Conservation (phyloP, 2,888 invertebrate genomes). For the Anthoptus insignis region DNA sequence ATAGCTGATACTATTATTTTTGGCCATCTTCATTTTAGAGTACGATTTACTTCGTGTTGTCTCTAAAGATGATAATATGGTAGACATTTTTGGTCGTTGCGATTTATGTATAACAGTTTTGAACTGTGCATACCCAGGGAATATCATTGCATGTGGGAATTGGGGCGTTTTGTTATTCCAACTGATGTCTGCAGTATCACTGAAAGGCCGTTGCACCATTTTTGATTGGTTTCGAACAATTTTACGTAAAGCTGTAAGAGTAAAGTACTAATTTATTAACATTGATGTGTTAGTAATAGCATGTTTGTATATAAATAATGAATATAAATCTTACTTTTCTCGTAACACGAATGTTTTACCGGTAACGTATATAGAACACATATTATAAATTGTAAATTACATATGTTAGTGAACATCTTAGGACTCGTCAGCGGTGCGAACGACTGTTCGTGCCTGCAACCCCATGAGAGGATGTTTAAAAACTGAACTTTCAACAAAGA, state of each 20-base stretch:
- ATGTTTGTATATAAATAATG: too few species aligned
- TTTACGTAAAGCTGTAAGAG: slow-evolving; percentile 72
- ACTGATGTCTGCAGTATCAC: slow-evolving; percentile 53
- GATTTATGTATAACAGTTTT: slow-evolving; percentile 61
- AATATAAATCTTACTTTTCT: slow-evolving; percentile 66
- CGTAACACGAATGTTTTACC: slow-evolving; percentile 56
- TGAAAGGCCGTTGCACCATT: slow-evolving; percentile 77
- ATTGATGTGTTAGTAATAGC: too few species aligned
- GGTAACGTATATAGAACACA: not conserved
- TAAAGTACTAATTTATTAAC: not conserved
- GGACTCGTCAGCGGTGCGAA: not conserved
- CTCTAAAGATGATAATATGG: slow-evolving; percentile 62
- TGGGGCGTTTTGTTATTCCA: slow-evolving; percentile 43
- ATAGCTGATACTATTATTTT: slow-evolving; percentile 49
- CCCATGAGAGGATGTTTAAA: slow-evolving; percentile 55
- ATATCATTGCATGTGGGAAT: slow-evolving; percentile 51
- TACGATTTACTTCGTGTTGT: slow-evolving; percentile 56
- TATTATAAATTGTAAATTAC: slow-evolving; percentile 1
- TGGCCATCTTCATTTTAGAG: slow-evolving; percentile 55
- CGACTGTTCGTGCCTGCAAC: slow-evolving; percentile 8
- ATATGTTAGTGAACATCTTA: slow-evolving; percentile 22
- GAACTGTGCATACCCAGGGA: slow-evolving; percentile 58
- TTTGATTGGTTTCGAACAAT: slow-evolving; percentile 77
- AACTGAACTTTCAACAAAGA: slow-evolving; percentile 54
- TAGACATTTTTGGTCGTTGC: slow-evolving; percentile 64